Evolutionary conservation across 2,113 vertebrate species (phyloP).

Genomic region (Pygathrix nemaeus): DNA sequence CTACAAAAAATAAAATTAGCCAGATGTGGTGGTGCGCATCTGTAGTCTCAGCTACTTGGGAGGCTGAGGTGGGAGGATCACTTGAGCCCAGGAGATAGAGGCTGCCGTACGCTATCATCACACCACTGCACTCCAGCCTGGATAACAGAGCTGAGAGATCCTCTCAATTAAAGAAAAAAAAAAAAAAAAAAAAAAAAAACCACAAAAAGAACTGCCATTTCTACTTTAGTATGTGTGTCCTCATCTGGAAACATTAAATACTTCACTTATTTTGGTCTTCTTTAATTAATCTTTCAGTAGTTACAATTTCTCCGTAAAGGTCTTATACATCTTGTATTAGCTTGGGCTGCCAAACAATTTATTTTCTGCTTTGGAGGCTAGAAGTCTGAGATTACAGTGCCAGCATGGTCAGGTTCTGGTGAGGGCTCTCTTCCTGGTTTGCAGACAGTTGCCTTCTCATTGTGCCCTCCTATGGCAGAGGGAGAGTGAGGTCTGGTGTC

Average conservation of each 20-base stretch:
- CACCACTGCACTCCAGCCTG: too few species aligned
- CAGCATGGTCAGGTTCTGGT: not conserved
- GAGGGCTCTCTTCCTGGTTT: not conserved
- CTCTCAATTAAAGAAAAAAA: too few species aligned
- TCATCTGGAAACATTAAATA: not conserved
- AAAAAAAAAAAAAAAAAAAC: too few species aligned
- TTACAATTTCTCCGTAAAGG: not conserved
- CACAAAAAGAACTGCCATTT: not conserved
- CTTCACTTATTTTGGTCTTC: not conserved
- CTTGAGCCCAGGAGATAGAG: too few species aligned
- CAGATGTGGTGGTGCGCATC: too few species aligned
- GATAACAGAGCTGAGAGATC: too few species aligned
- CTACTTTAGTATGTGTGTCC: not conserved
- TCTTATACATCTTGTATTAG: not conserved
- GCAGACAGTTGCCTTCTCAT: not conserved
- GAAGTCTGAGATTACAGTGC: not conserved
- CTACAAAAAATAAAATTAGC: too few species aligned
- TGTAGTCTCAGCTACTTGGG: too few species aligned
- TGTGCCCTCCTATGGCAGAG: not conserved
- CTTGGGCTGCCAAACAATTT: not conserved
- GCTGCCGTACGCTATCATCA: too few species aligned
- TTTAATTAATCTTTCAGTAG: not conserved
- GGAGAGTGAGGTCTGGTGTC: not conserved
- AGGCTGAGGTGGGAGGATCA: too few species aligned
- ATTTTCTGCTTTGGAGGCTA: not conserved